Evolutionary conservation across 1,140 invertebrate species (phyloP), one percentile per base, ranked within the genome.

Genomic region (Dendroctonus valens): DNA sequence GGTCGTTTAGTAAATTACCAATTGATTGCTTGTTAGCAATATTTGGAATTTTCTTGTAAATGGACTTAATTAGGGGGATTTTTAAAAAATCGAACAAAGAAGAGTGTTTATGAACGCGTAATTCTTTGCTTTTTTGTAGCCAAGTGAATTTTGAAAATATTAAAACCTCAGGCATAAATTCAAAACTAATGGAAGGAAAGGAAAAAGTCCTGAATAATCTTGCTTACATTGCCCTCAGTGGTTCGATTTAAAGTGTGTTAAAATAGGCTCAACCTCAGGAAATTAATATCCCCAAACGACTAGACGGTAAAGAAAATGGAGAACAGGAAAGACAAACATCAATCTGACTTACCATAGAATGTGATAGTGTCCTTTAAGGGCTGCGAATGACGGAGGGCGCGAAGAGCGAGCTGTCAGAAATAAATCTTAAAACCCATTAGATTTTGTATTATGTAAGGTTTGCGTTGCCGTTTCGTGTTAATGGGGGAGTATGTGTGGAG

Each of bases 401-500:
- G 15, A 44, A 58, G 55, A 37, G 55, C 55, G 26, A 58, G n/a
- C 55, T 15, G 55, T 58, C 55, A 58, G 41, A 46, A 58, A 58
- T 58, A 58, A 58, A 58, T 58, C 55, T 58, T 58, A 44, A 58
- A 58, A 58, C 55, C 55, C 52, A 54, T 54, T 54, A 54, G 52
- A 54, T 38, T 54, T 54, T 38, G 52, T 59, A 49, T 59, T 59
- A 59, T 14, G 15, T 40, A 11, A 44, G 55, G 55, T 41, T 58
- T 44, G 37, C 41, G 41, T 58, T 58, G 40, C 40, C 12, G 55
- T 58, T 58, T 58, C 26, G 1, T 26, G 26, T 26, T 26, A 26
- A 26, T 26, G 26, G 26, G 26, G 26, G 26, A 26, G 3, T 26
- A 26, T 26, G 26, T 26, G 26, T 26, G 26, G 26, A 26, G 26